phyloP scores from a whole-genome alignment of 2,888 invertebrate genomes.

The Balanococcus diminutus region DNA sequence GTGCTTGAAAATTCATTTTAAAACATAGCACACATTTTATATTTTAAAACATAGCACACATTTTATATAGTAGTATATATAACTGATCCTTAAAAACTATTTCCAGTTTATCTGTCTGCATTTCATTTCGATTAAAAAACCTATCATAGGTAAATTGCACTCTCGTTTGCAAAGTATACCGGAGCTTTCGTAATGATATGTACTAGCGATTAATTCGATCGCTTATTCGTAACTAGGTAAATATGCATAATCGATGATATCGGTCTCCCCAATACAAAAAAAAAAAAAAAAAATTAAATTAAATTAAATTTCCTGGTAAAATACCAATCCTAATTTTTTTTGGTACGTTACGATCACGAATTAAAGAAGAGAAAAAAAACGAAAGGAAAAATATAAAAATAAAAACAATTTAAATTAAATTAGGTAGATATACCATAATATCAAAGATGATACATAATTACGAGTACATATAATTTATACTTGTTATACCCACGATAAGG shows the following conservation, averaged over 20 bases:
- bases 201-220: background rate
- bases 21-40: background rate
- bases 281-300: no score
- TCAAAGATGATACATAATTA: conserved; percentile 11
- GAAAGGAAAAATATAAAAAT: conserved; percentile 10
- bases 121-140: background rate
- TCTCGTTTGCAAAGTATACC: background rate
- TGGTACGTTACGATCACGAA: background rate
- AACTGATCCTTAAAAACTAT: background rate
- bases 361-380: background rate
- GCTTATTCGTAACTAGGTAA: conserved; percentile 16
- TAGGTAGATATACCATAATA: background rate
- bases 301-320: no score
- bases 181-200: conserved; percentile 6
- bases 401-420: background rate
- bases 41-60: no score
- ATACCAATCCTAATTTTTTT: background rate
- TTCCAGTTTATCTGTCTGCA: background rate
- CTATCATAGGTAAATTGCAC: background rate
- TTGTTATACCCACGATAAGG: background rate
- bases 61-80: background rate
- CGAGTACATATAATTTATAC: background rate
- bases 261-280: background rate
- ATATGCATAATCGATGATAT: background rate
- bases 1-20: conserved; percentile 12